phyloP scores from a whole-genome alignment of 2,113 vertebrate genomes.

The Pimephales promelas region DNA sequence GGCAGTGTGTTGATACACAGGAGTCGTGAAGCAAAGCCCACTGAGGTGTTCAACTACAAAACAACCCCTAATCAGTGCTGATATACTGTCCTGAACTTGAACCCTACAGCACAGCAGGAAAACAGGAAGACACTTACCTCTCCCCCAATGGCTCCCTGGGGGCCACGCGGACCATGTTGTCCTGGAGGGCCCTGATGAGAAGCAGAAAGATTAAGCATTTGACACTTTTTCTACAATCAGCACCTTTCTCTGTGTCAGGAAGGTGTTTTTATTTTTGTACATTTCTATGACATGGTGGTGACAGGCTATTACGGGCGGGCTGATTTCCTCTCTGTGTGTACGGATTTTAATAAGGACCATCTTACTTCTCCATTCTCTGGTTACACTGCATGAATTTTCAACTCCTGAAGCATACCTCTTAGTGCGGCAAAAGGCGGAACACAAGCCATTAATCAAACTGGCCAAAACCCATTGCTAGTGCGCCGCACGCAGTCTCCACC shows the following conservation, averaged over 20 bases:
- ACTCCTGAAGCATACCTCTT: slow-evolving; percentile 61
- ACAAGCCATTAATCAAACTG: slow-evolving; percentile 69
- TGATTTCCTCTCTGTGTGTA: slow-evolving; percentile 49
- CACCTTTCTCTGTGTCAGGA: slow-evolving; percentile 44
- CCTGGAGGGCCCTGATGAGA: slow-evolving; percentile 85
- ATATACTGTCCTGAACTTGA: slow-evolving; percentile 26
- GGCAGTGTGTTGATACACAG: not conserved
- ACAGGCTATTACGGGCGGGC: slow-evolving; percentile 70
- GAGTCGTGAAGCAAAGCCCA: not conserved
- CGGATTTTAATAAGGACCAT: slow-evolving; percentile 66
- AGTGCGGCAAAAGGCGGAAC: slow-evolving; percentile 56
- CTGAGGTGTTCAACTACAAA: slow-evolving; percentile 7
- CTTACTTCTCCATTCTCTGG: slow-evolving; percentile 54
- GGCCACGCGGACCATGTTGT: slow-evolving; percentile 83
- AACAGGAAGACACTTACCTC: slow-evolving; percentile 74
- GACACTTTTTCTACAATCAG: slow-evolving; percentile 43
- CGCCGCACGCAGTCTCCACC: not conserved
- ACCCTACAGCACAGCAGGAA: slow-evolving; percentile 3
- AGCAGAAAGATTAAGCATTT: slow-evolving; percentile 30
- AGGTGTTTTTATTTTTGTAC: slow-evolving; percentile 35
- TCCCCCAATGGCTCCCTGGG: slow-evolving; percentile 80
- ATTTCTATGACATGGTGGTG: slow-evolving; percentile 66
- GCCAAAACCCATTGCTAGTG: not conserved
- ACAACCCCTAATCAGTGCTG: slow-evolving; percentile 21
- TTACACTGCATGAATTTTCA: slow-evolving; percentile 28